Conservation (phyloP, 2,113 vertebrate genomes). For the Neopipo cinnamomea region DNA sequence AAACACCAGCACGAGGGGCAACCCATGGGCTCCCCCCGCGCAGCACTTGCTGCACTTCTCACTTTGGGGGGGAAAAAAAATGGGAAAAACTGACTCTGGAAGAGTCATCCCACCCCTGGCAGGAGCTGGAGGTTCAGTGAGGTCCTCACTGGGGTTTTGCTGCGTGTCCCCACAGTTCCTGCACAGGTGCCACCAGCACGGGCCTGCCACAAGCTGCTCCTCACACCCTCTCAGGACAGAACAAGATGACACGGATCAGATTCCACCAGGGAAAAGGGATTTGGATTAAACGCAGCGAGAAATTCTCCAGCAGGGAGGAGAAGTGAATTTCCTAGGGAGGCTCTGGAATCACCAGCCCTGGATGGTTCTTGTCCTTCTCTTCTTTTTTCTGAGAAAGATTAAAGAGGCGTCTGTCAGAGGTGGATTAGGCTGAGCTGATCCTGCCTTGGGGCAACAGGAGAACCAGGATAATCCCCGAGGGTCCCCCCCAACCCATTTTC, state of each 20-base stretch:
- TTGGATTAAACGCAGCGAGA: not conserved
- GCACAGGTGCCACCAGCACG: not conserved
- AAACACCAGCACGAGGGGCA: not conserved
- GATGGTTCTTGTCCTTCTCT: not conserved
- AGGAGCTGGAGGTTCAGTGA: not conserved
- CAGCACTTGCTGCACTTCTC: too few relatives aligned
- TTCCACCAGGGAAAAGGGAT: not conserved
- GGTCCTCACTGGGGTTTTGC: not conserved
- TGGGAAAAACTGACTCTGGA: not conserved
- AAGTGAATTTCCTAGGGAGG: not conserved
- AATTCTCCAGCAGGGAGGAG: not conserved
- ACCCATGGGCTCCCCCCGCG: not conserved
- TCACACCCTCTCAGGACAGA: not conserved
- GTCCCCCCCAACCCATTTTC: not conserved
- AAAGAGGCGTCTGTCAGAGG: not conserved
- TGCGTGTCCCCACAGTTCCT: not conserved
- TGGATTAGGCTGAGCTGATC: not conserved
- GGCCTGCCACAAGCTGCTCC: not conserved
- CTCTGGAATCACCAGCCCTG: not conserved
- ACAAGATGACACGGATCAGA: not conserved
- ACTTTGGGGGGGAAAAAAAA: not conserved
- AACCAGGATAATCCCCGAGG: not conserved
- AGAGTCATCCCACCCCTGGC: not conserved
- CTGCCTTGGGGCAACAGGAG: not conserved
- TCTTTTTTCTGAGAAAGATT: not conserved